Percentiles rank a stretch among this genome's conserved stretches.
Evolutionary conservation across 2,113 vertebrate species (phyloP).

Genomic region (Phyllopteryx taeniolatus): DNA sequence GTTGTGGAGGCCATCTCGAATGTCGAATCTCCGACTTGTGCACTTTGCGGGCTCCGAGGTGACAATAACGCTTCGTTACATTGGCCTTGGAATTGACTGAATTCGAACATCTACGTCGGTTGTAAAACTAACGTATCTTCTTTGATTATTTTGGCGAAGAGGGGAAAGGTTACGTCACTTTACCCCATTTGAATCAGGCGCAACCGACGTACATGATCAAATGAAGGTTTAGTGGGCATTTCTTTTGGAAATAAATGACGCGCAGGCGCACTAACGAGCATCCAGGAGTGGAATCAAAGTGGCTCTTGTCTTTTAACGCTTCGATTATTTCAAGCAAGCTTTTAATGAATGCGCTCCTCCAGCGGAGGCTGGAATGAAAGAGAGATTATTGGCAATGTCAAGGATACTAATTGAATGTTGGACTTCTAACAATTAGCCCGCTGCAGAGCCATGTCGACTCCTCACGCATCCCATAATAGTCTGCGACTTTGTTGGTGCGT

Average conservation of each 20-base stretch:
- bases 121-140: too few relatives aligned
- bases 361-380: constrained; percentile 72
- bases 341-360: constrained; percentile 73
- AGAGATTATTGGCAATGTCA: constrained; percentile 79
- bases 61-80: constrained; percentile 41
- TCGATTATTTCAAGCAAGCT: constrained; percentile 74
- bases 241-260: background rate
- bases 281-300: constrained; percentile 62
- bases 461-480: constrained; percentile 60
- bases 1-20: constrained; percentile 47
- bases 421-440: constrained; percentile 75
- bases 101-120: too few relatives aligned
- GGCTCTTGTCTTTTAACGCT: constrained; percentile 65
- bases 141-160: too few relatives aligned
- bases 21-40: too few relatives aligned
- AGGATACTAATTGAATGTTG: constrained; percentile 80
- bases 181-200: too few relatives aligned
- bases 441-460: constrained; percentile 63
- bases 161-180: too few relatives aligned
- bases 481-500: constrained; percentile 39
- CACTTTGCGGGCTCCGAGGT: constrained; percentile 60
- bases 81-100: too few relatives aligned
- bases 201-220: too few relatives aligned
- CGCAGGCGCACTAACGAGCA: constrained; percentile 26
- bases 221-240: too few relatives aligned